Evolutionary conservation across 2,888 invertebrate species (phyloP).

Genomic region (Cerastis rubricosa): DNA sequence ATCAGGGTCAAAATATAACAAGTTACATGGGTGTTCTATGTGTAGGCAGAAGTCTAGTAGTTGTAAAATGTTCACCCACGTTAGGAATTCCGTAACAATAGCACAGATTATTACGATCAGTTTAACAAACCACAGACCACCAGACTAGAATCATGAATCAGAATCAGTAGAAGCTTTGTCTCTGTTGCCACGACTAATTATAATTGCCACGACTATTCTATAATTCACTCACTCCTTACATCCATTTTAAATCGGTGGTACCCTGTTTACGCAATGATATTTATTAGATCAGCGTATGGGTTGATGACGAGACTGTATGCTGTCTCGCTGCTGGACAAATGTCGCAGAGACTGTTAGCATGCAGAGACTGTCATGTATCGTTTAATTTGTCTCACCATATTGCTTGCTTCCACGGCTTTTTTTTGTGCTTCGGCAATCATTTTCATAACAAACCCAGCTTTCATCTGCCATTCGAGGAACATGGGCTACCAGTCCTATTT

Average conservation of each 20-base stretch:
- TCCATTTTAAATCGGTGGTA: neutral
- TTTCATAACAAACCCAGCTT: neutral
- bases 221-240: too few species aligned
- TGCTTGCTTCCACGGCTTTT: neutral
- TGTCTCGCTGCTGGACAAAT: rapidly evolving
- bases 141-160: slow-evolving; percentile 6
- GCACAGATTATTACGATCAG: slow-evolving; percentile 1
- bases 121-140: slow-evolving; percentile 4
- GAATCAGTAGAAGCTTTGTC: neutral
- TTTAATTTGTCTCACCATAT: neutral
- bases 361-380: neutral
- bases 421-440: neutral
- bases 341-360: neutral
- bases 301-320: too few species aligned
- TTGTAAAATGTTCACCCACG: slow-evolving; percentile 10
- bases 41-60: neutral
- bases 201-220: too few species aligned
- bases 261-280: too few species aligned
- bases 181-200: too few species aligned
- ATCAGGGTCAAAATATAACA: neutral
- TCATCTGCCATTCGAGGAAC: neutral
- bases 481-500: neutral
- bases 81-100: neutral
- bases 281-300: too few species aligned
- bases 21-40: neutral